Conservation (phyloP, 2,113 vertebrate genomes). For the Carassius auratus region DNA sequence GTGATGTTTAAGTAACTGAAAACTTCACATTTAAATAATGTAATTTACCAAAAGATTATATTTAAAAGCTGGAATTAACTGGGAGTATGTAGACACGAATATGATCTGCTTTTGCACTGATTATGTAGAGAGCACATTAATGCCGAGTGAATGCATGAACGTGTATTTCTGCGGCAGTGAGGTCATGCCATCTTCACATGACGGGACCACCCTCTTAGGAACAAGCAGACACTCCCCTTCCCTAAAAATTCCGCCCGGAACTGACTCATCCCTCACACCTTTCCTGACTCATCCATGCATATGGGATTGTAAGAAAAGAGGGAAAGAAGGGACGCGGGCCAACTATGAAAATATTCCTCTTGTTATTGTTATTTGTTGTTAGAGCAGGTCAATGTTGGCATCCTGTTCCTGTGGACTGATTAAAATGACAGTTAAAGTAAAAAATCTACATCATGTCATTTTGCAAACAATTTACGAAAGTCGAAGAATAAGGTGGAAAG, state of each 20-base stretch:
- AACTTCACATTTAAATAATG: neutral
- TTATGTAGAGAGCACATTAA: neutral
- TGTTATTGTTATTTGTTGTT: neutral
- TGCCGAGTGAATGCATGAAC: neutral
- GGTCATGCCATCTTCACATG: slow-evolving; percentile 12
- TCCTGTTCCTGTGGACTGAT: neutral
- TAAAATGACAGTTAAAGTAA: neutral
- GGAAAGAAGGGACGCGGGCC: neutral
- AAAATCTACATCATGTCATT: neutral
- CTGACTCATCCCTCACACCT: slow-evolving; percentile 57
- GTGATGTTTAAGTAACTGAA: neutral
- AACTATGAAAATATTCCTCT: neutral
- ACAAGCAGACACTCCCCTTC: neutral
- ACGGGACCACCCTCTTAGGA: slow-evolving; percentile 40
- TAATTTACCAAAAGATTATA: neutral
- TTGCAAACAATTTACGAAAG: slow-evolving; percentile 3
- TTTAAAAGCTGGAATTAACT: neutral
- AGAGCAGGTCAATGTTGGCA: neutral
- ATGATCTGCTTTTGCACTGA: neutral
- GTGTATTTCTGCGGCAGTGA: neutral
- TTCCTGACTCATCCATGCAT: slow-evolving; percentile 43
- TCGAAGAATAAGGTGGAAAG: neutral
- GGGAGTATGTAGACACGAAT: neutral
- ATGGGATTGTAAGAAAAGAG: slow-evolving; percentile 3
- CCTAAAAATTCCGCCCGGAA: slow-evolving; percentile 7